A percentile compares a stretch with the other conserved stretches of the same genome.
These are phyloP conservation scores for Pammene fasciana DNA, from an alignment of 2,888 invertebrate species.

Conservation along the genomic window DNA sequence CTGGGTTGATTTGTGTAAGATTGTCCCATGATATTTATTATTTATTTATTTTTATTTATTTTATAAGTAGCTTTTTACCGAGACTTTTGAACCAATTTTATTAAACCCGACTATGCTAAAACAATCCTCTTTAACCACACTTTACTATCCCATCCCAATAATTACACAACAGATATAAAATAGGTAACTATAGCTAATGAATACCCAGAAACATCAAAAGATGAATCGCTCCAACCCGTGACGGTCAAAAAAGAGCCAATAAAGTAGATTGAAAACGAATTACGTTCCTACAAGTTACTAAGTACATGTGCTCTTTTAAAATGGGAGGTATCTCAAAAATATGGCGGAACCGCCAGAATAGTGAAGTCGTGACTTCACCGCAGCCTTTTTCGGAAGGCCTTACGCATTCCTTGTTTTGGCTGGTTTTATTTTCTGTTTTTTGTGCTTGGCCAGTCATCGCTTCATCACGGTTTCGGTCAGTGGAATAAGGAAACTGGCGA, in stretches of 20 bases:
- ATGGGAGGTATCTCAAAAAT: conserved; percentile 48
- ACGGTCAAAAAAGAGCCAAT: conserved; percentile 21
- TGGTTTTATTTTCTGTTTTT: conserved; percentile 48
- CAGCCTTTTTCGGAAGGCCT: conserved; percentile 66
- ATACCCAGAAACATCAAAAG: conserved; percentile 34
- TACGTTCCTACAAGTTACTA: background rate
- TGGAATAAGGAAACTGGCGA: conserved; percentile 6
- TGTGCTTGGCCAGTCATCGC: conserved; percentile 42
- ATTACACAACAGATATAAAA: conserved; percentile 11
- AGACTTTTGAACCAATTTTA: too few species aligned
- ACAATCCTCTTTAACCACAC: background rate
- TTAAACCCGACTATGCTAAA: background rate
- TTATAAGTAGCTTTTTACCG: too few species aligned
- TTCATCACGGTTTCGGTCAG: conserved; percentile 15
- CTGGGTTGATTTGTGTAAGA: too few species aligned
- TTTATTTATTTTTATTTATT: too few species aligned
- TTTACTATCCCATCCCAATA: conserved; percentile 4
- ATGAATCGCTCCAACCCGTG: conserved; percentile 20
- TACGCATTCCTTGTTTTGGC: conserved; percentile 58
- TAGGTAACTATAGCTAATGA: conserved; percentile 17
- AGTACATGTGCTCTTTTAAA: conserved; percentile 43
- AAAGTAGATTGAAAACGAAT: background rate
- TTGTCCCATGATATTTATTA: too few species aligned
- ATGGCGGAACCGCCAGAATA: conserved; percentile 57
- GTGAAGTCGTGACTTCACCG: conserved; percentile 65